Base-by-base conservation (phyloP, 2,797 vertebrate species). In the Picus viridis region DNA sequence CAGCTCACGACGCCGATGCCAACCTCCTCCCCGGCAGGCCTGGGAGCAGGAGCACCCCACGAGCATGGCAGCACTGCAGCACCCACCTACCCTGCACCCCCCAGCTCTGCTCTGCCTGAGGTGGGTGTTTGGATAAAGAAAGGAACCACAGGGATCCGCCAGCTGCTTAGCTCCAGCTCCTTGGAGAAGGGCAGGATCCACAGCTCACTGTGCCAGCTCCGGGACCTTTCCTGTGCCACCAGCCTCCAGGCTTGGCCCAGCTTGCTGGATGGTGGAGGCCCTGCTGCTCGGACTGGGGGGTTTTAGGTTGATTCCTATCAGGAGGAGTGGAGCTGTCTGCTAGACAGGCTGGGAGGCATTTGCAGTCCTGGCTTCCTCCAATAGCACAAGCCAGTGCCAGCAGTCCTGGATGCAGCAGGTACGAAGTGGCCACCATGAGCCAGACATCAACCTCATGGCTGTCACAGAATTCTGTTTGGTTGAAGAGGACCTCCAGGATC, bases 371-470 rank as follows among this genome's bases (percentile, higher is more conserved):
- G 26, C 30, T 41, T 15, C 12, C 86, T 71, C 70, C 2, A 1
- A 56, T 1, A 1, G 59, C 5, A 4, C 2, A 1, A 20, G 36
- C 34, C 0, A 0, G 67, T 16, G 61, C 16, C 4, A 10, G 2
- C 39, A 51, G 78, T 36, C 20, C 39, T 2, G 8, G 63, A 17
- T 6, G 32, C 7, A 4, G 34, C 39, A 7, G 73, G 61, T 70
- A 16, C 0, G 0, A 11, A 41, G 51, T 23, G 64, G 45, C 20
- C 64, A 47, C 43, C 47, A 12, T 1, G 0, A 74, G 43, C 57
- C 0, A 0, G 39, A 8, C 69, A 45, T 54, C 14, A 7, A 6
- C 27, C 2, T 19, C 63, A 6, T 17, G 27, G 27, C 6, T 56
- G 54, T 56, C 54, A 34, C 7, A 51, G 49, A 51, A 51, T 12